Evolutionary conservation across 2,113 vertebrate species (phyloP).

Genomic region (Eurystomus gularis): DNA sequence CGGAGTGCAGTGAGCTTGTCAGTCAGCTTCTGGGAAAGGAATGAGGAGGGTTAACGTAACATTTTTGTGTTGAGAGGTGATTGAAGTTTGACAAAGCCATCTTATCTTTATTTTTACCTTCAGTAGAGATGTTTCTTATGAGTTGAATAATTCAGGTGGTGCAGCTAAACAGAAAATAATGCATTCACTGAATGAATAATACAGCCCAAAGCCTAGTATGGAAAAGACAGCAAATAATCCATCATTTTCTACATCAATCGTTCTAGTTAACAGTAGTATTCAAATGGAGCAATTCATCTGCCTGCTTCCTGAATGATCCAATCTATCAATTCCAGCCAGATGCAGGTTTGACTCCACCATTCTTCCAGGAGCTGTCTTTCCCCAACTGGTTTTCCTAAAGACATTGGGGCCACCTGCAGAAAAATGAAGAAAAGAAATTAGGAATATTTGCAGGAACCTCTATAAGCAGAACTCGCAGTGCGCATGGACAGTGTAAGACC

Average conservation of each 20-base stretch:
- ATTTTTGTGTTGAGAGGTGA: conserved; percentile 8
- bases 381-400: background rate
- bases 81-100: conserved; percentile 16
- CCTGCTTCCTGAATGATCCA: background rate
- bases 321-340: background rate
- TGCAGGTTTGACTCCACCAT: background rate
- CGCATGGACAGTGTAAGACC: background rate
- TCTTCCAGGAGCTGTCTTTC: background rate
- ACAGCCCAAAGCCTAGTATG: background rate
- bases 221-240: conserved; percentile 27
- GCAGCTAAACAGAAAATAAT: conserved; percentile 29
- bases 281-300: conserved; percentile 24
- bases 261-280: conserved; percentile 25
- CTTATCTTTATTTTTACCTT: conserved; percentile 38
- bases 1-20: background rate
- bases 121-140: background rate
- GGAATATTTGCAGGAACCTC: background rate
- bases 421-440: background rate
- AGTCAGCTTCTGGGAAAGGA: background rate
- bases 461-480: background rate
- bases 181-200: conserved; percentile 8
- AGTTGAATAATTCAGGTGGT: conserved; percentile 44
- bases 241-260: conserved; percentile 27
- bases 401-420: background rate
- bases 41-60: conserved; percentile 4